Evolutionary conservation across 2,888 invertebrate species (phyloP).

Genomic region (Axea sp.): DNA sequence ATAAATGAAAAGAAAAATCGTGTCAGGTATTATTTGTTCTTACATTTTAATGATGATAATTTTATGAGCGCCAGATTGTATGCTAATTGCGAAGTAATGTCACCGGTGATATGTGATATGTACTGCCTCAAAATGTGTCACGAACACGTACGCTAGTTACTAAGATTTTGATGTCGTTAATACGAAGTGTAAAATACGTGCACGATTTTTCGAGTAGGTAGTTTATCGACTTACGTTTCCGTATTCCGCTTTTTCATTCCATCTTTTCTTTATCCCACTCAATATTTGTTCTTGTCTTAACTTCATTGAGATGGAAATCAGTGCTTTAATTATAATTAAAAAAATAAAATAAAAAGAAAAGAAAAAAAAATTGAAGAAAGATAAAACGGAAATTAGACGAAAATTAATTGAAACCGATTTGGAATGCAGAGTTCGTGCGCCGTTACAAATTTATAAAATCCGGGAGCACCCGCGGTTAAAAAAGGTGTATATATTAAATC

Average conservation of each 20-base stretch:
- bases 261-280: background rate
- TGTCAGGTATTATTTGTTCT: no score
- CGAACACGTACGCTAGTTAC: conserved; percentile 28
- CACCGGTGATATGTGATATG: no score
- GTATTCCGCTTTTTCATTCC: background rate
- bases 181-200: conserved; percentile 24
- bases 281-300: background rate
- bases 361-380: background rate
- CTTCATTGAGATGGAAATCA: conserved; percentile 21
- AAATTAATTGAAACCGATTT: conserved; percentile 17
- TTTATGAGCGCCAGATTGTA: no score
- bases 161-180: conserved; percentile 31
- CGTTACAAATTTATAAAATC: conserved; percentile 25
- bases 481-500: conserved; percentile 22
- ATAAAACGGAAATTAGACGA: conserved; percentile 15
- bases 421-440: conserved; percentile 5
- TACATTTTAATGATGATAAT: no score
- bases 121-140: conserved; percentile 18
- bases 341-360: background rate
- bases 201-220: conserved; percentile 37
- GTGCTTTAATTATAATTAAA: conserved; percentile 13
- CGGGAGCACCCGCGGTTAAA: conserved; percentile 5
- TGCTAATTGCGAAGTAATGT: background rate
- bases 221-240: conserved; percentile 3
- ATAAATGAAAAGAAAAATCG: no score